phyloP scores from a whole-genome alignment of 2,113 vertebrate species.

The Fulica atra region DNA sequence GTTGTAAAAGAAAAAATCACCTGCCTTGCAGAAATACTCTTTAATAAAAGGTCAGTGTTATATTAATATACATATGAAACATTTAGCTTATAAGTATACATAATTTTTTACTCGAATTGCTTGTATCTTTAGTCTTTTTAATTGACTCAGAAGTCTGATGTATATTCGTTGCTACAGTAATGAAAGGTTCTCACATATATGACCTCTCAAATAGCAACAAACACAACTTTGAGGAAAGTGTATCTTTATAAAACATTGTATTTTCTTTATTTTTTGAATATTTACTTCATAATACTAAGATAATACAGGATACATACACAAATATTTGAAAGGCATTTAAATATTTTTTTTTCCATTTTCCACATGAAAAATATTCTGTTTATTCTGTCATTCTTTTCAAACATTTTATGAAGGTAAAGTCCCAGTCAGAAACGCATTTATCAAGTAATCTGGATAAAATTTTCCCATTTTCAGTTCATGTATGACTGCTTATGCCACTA shows the following conservation, averaged over 20 bases:
- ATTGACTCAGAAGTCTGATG: not conserved
- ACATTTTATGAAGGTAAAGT: not conserved
- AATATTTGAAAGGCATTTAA: not conserved
- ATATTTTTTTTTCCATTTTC: not conserved
- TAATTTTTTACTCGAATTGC: not conserved
- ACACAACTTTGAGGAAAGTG: not conserved
- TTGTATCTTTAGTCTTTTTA: not conserved
- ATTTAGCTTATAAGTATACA: not conserved
- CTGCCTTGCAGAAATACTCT: conserved; percentile 1
- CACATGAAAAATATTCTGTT: not conserved
- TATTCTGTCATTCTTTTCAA: not conserved
- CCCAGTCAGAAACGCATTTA: not conserved
- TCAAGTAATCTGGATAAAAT: not conserved
- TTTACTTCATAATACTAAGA: not conserved
- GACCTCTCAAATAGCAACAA: not conserved
- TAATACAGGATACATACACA: not conserved
- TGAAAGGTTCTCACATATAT: not conserved
- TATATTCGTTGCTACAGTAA: not conserved
- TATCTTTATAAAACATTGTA: not conserved
- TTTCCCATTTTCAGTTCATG: not conserved
- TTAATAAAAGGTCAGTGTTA: conserved; percentile 5
- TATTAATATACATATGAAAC: not conserved
- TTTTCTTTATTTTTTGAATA: not conserved
- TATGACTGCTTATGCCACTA: not conserved
- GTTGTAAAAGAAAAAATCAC: not conserved